These are phyloP conservation scores for Dimorphilus gyrociliatus DNA, from an alignment of 2,888 invertebrate genomes.

Conservation along the genomic window DNA sequence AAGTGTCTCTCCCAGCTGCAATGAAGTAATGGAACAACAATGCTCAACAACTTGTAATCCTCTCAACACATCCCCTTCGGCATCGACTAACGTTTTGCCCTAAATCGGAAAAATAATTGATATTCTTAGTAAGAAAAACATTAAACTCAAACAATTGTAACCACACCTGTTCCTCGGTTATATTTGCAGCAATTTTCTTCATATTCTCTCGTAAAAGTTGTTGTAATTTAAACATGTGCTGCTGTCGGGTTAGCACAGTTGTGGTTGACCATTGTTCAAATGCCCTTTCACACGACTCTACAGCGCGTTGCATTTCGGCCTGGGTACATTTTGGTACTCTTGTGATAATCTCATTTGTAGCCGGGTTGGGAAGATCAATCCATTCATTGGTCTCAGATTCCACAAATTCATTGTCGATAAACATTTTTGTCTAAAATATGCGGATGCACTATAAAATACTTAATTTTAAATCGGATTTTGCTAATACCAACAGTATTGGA, in stretches of 20 bases:
- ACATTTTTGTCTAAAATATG: slow-evolving; percentile 91
- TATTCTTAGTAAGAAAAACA: too few relatives aligned
- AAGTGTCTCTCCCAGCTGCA: slow-evolving; percentile 82
- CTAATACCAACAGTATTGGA: too few relatives aligned
- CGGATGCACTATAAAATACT: too few relatives aligned
- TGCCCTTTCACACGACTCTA: slow-evolving; percentile 65
- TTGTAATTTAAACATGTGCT: slow-evolving; percentile 72
- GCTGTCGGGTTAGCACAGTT: slow-evolving; percentile 78
- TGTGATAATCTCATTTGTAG: slow-evolving; percentile 45
- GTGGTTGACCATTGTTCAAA: slow-evolving; percentile 70
- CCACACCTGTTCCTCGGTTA: slow-evolving; percentile 91
- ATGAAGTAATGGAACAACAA: slow-evolving; percentile 75
- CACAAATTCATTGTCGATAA: slow-evolving; percentile 76
- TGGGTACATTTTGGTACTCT: slow-evolving; percentile 77
- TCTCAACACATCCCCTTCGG: slow-evolving; percentile 90
- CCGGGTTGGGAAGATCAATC: slow-evolving; percentile 86
- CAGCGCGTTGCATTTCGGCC: slow-evolving; percentile 72
- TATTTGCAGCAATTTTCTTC: slow-evolving; percentile 70
- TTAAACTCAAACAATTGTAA: too few relatives aligned
- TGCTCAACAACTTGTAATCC: slow-evolving; percentile 96
- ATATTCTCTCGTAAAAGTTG: slow-evolving; percentile 70
- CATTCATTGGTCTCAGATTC: slow-evolving; percentile 84
- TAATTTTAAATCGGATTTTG: too few relatives aligned
- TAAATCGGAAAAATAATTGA: too few relatives aligned
- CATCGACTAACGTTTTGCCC: slow-evolving; percentile 89